These are phyloP conservation scores for Ecliptopera silaceata DNA, from an alignment of 2,888 invertebrate species.

Conservation along the genomic window DNA sequence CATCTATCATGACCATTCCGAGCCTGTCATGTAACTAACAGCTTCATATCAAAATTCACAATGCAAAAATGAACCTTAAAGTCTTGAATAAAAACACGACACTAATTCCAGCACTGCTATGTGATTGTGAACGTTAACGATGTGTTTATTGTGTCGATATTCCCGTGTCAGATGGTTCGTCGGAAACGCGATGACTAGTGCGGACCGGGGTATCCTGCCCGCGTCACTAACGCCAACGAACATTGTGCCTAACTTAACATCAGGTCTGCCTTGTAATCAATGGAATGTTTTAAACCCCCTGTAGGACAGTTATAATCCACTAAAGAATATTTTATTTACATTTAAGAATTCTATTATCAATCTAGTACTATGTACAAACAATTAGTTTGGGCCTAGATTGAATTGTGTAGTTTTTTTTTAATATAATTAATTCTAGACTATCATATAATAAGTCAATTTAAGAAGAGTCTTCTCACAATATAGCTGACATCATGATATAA, in stretches of 20 bases:
- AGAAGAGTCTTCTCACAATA: too few relatives aligned
- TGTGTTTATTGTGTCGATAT: conserved; percentile 44
- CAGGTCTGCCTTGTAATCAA: conserved; percentile 70
- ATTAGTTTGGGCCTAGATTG: too few relatives aligned
- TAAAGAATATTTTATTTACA: conserved; percentile 10
- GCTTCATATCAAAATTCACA: conserved; percentile 58
- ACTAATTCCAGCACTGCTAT: not conserved
- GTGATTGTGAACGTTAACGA: conserved; percentile 23
- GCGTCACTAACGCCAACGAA: conserved; percentile 66
- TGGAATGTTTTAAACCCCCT: conserved; percentile 50
- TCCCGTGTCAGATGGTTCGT: conserved; percentile 63
- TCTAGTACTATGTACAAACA: too few relatives aligned
- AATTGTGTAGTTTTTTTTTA: too few relatives aligned
- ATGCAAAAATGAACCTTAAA: not conserved
- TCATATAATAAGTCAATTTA: too few relatives aligned
- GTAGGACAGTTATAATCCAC: conserved; percentile 34
- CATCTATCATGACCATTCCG: conserved; percentile 44
- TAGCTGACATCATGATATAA: too few relatives aligned
- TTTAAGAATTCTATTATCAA: not conserved
- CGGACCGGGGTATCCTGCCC: conserved; percentile 71
- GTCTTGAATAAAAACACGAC: not conserved
- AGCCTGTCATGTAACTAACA: conserved; percentile 66
- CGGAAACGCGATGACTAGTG: conserved; percentile 83
- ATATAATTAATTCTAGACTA: too few relatives aligned
- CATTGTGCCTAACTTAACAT: conserved; percentile 61